These are phyloP conservation scores for Apamea anceps DNA, from an alignment of 2,888 invertebrate species.

Conservation along the genomic window DNA sequence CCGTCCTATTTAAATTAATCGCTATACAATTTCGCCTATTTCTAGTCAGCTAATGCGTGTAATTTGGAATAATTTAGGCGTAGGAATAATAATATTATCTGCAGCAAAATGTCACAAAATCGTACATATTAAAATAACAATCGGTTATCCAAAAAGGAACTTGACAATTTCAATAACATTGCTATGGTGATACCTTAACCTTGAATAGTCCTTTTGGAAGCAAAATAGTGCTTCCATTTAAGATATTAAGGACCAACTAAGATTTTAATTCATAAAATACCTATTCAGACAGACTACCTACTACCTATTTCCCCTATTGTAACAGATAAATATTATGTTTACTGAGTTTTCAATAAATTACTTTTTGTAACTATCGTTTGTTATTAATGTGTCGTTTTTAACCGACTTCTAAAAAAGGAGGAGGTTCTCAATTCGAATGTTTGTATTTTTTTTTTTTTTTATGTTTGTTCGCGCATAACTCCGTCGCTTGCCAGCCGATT, in stretches of 20 bases:
- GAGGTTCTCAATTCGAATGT: too few species aligned
- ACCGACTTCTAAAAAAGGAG: too few species aligned
- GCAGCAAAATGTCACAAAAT: neutral
- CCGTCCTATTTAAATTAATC: conserved; percentile 58
- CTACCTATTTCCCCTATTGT: too few species aligned
- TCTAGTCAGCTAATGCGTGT: conserved; percentile 15
- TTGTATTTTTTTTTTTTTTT: too few species aligned
- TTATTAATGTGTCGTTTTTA: neutral
- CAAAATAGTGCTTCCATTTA: neutral
- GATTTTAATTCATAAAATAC: neutral
- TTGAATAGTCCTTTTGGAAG: too few species aligned
- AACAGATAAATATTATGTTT: too few species aligned
- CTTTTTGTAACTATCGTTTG: neutral
- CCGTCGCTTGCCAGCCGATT: too few species aligned
- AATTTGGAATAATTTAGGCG: neutral
- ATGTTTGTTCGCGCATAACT: too few species aligned
- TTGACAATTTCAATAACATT: neutral
- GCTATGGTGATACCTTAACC: neutral
- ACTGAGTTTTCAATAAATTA: too few species aligned
- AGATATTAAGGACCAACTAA: too few species aligned
- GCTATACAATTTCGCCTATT: conserved; percentile 14
- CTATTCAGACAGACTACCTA: too few species aligned
- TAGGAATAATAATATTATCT: neutral
- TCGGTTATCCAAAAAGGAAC: neutral
- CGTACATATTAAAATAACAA: neutral